Evolutionary conservation across 37 sponge, comb jelly and placozoan genomes (phyloP).

Genomic region (Chondrilla cf. caribensis): DNA sequence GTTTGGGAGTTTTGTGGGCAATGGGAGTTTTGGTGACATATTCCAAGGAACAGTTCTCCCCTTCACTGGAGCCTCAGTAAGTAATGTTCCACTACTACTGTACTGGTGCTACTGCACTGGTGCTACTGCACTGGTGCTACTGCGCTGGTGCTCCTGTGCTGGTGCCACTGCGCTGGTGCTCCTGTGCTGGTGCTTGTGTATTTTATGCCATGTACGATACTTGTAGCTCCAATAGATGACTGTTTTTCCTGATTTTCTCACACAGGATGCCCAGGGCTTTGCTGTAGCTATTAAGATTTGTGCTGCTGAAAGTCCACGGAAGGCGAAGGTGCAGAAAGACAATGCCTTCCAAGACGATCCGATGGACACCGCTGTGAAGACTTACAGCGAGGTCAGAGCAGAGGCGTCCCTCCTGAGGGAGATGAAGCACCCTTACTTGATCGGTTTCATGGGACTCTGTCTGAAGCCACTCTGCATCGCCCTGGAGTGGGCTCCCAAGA

Average conservation of each 20-base stretch:
- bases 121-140: no score
- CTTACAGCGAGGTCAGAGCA: constrained; percentile 46
- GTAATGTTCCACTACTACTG: not conserved
- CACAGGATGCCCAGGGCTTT: constrained; percentile 65
- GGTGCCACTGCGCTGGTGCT: no score
- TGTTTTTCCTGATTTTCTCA: no score
- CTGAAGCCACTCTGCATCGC: constrained; percentile 80
- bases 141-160: no score
- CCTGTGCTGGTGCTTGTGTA: no score
- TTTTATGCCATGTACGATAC: no score
- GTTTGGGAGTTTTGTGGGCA: constrained; percentile 62
- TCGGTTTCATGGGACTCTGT: constrained; percentile 69
- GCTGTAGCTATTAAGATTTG: constrained; percentile 82
- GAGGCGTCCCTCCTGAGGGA: constrained; percentile 73
- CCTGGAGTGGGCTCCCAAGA: constrained; percentile 87
- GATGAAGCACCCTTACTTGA: constrained; percentile 66
- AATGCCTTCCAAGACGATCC: constrained; percentile 54
- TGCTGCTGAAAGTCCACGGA: constrained; percentile 10
- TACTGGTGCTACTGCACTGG: no score
- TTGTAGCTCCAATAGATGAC: no score
- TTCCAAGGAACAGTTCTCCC: constrained; percentile 75
- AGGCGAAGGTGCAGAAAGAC: constrained; percentile 5
- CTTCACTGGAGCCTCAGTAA: constrained; percentile 46
- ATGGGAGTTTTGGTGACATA: constrained; percentile 80
- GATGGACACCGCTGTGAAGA: not conserved